Percentiles rank a stretch among this genome's conserved stretches.
phyloP scores from a whole-genome alignment of 30 jellyfish, hydroid and myxozoan species.

The Mastigias papua region DNA sequence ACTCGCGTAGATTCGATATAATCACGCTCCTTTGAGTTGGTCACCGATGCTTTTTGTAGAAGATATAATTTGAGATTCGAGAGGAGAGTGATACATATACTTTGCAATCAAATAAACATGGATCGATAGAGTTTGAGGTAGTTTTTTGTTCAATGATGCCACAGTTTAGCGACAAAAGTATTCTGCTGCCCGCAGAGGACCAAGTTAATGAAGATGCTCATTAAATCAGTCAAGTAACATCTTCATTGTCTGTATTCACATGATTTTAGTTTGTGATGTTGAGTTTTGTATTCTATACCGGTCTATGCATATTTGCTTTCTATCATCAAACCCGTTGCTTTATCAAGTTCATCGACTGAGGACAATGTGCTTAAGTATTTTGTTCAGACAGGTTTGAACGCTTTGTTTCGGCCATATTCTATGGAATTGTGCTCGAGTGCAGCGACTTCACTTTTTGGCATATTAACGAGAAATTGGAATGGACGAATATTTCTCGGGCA shows the following conservation, averaged over 20 bases:
- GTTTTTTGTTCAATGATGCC: too few relatives aligned
- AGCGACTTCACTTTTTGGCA: background rate
- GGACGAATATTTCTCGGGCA: background rate
- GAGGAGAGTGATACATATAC: too few relatives aligned
- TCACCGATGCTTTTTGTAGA: too few relatives aligned
- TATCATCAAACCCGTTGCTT: background rate
- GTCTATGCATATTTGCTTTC: background rate
- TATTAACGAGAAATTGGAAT: background rate
- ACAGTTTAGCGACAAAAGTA: too few relatives aligned
- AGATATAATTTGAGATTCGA: too few relatives aligned
- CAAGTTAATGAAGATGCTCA: too few relatives aligned
- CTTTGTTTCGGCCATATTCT: background rate
- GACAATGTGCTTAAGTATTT: constrained; percentile 24
- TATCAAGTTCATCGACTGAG: constrained; percentile 7
- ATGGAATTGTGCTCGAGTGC: background rate
- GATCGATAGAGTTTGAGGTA: too few relatives aligned
- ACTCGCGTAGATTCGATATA: too few relatives aligned
- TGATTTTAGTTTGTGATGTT: background rate
- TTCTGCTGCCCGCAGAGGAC: too few relatives aligned
- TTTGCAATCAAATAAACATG: too few relatives aligned
- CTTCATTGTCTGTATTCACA: background rate
- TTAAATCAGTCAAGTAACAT: too few relatives aligned
- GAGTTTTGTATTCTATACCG: background rate
- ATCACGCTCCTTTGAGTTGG: too few relatives aligned
- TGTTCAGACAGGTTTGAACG: constrained; percentile 3